These are phyloP conservation scores for Tragelaphus imberbis DNA, from an alignment of 2,113 vertebrate genomes.

Conservation along the genomic window DNA sequence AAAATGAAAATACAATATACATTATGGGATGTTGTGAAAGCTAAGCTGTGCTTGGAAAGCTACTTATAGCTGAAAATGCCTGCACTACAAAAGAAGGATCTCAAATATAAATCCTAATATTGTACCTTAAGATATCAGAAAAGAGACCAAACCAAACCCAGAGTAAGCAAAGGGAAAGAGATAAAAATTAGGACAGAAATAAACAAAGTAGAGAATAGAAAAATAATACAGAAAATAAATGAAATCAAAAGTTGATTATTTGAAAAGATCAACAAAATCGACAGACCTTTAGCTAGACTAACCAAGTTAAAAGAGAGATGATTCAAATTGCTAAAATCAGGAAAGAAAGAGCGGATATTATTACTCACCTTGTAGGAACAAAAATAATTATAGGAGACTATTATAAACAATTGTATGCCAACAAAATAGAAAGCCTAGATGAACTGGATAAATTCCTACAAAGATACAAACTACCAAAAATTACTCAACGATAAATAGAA, in stretches of 20 bases:
- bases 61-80: not conserved
- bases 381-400: not conserved
- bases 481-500: not conserved
- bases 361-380: not conserved
- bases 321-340: not conserved
- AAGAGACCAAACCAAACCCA: not conserved
- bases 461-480: not conserved
- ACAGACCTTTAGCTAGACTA: not conserved
- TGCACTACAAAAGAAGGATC: not conserved
- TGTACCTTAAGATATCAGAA: not conserved
- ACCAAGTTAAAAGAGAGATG: not conserved
- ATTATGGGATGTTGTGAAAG: not conserved
- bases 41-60: not conserved
- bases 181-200: not conserved
- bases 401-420: not conserved
- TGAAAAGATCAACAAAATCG: not conserved
- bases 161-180: not conserved
- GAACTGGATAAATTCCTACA: not conserved
- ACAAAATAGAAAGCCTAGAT: not conserved
- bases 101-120: not conserved
- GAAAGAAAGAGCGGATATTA: not conserved
- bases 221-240: not conserved
- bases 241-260: not conserved
- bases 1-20: not conserved
- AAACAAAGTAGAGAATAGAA: not conserved